Base-by-base conservation (phyloP, 2,888 invertebrate species). In the Phoronis australis region DNA sequence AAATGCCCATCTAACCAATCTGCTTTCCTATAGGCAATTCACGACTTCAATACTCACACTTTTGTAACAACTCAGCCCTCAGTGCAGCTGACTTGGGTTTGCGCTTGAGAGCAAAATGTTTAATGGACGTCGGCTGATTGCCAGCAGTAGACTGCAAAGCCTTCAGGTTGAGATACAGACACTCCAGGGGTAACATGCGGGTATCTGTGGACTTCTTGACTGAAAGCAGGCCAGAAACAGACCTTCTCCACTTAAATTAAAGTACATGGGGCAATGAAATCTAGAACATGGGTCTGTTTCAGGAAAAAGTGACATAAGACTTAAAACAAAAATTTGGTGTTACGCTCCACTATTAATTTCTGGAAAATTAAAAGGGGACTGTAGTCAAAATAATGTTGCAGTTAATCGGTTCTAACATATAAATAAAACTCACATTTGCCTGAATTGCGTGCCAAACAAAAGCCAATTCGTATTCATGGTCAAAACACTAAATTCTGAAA, bases 11-110 rank as follows among this genome's bases (percentile, higher is more conserved):
- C 40, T n/a, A 9, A 20, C 42, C 21, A n/a, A 42, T 23, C 5
- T 4, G 5, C 4, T 5, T 20, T n/a, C 4, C 12, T n/a, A n/a
- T n/a, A n/a, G n/a, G n/a, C n/a, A n/a, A n/a, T n/a, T n/a, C 42
- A 40, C 21, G 22, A 20, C 20, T 15, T 27, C 21, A 15, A 31
- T 20, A 57, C 73, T 66, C 61, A 79, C 78, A 92, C 77, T 95
- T 95, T 63, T 91, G 90, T 31, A 96, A 76, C 21, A 96, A 78
- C 73, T 97, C 96, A 15, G 88, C 88, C 51, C 94, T 81, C 21
- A 96, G 79, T 5, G 90, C 85, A 1, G 92, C 91, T 31, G 95
- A 94, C 79, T 96, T 97, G 0, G 95, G 93, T 78, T 93, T 94
- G 45, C 92, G 83, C 79, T 92, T 93, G 26, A 94, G 78, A 9